Evolutionary conservation across 2,888 invertebrate species (phyloP).

Genomic region (Cylindroiulus punctatus): DNA sequence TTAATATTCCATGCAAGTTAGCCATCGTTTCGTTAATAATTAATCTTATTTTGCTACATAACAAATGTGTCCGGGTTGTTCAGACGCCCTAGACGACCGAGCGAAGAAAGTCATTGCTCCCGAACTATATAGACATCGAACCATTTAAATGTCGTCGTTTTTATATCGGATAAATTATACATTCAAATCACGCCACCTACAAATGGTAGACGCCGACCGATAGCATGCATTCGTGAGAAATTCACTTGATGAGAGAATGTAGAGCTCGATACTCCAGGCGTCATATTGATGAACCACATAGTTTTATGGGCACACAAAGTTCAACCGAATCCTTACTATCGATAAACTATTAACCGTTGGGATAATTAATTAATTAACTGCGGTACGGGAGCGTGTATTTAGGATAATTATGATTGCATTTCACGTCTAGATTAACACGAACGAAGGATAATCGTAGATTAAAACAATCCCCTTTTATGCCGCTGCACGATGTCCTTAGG

Average conservation of each 20-base stretch:
- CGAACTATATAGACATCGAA: conserved; percentile 29
- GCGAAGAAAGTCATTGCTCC: conserved; percentile 31
- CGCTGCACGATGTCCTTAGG: not conserved
- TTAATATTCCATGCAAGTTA: conserved; percentile 25
- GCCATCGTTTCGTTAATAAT: conserved; percentile 10
- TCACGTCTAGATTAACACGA: conserved; percentile 28
- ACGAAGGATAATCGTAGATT: conserved; percentile 22
- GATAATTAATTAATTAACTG: conserved; percentile 34
- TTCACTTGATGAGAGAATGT: not conserved
- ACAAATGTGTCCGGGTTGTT: not conserved
- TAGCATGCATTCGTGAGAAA: conserved; percentile 4
- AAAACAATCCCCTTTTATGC: not conserved
- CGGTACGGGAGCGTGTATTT: conserved; percentile 19
- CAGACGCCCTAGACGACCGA: not conserved
- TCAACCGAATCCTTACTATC: not conserved
- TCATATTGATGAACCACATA: not conserved
- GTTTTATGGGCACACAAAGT: not conserved
- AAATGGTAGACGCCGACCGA: not conserved
- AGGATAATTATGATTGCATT: conserved; percentile 36
- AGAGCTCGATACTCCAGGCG: not conserved
- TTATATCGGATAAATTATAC: conserved; percentile 35
- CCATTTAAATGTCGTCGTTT: not conserved
- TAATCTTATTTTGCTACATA: not conserved
- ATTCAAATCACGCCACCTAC: conserved; percentile 41
- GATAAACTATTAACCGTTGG: conserved; percentile 1